Base-by-base conservation (phyloP, 2,113 vertebrate genomes). In the Phycodurus eques region DNA sequence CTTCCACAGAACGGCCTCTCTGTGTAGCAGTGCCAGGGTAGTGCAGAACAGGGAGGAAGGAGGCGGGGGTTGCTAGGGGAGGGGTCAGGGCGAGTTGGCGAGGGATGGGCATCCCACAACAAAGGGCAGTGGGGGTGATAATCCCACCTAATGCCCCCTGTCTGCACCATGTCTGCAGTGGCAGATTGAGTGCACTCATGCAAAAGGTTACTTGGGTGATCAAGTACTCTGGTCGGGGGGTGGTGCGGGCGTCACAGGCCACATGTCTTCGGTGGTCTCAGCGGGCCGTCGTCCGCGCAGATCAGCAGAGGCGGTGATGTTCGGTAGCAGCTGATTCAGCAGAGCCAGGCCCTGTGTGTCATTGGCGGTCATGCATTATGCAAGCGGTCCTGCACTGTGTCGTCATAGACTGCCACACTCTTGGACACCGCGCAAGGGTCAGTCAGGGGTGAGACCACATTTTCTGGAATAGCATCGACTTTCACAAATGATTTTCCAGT, bases 101-200 rank as follows among this genome's bases (percentile, higher is more conserved):
- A 69, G 71, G 72, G 84, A 77, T 19, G 57, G 79, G 82, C 81
- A 84, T 82, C 61, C 51, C 69, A 85, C 77, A 87, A 87, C 83
- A 90, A 84, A 87, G 85, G 81, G 70, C 83, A 85, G 79, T 20
- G 49, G 81, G 86, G 81, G 86, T 39, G 83, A 88, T 88, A 88
- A 92, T 88, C 85, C 86, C 77, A 77, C 78, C 87, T 81, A 88
- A 86, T 90, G 76, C 89, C 85, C 82, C 57, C 82, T 83, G 84
- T 83, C 86, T 88, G 67, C 83, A 80, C 84, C 79, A 54, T 85
- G 81, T 82, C 85, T 88, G 81, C 78, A 20, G 77, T 19, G 81
- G 78, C 83, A 84, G 87, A 84, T 75, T 80, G 88, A 89, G 86
- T 78, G 83, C 85, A 80, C 78, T 85, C 83, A 84, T 86, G 84